Base-by-base conservation (phyloP, 2,797 vertebrate genomes). In the Crenichthys baileyi region DNA sequence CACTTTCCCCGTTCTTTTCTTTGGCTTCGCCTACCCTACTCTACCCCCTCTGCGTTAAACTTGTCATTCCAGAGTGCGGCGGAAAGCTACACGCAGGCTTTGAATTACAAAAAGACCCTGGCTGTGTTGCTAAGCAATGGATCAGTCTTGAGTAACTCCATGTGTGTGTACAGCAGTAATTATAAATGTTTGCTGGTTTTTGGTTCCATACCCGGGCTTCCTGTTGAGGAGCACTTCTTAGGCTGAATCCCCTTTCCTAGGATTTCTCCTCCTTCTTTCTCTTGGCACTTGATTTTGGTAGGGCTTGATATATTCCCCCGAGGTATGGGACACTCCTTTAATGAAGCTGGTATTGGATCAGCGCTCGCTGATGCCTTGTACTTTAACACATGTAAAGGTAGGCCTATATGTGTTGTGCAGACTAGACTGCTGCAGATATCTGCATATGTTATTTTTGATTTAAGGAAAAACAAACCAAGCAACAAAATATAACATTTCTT, bases 11-110 rank as follows among this genome's bases (percentile, higher is more conserved):
- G 53, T 85, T 84, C 76, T 80, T 77, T 85, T 88, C 85, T 56
- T 77, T 67, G 31, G 36, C 63, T 67, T 24, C 63, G 16, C 18
- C 18, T 12, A 67, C 56, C 15, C 87, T 83, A 70, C 90, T 84
- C 89, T 87, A 88, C 87, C 91, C 84, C 90, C 86, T 87, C 94
- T 92, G 92, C 86, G 92, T 96, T 96, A 95, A 96, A 96, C 96
- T 95, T 95, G 94, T 95, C 95, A 96, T 97, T 96, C 96, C 95
- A 89, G 95, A 96, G 95, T 88, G 85, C 92, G 93, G 95, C 95
- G 96, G 95, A 96, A 96, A 95, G 95, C 95, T 94, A 95, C 94
- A 96, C 96, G 97, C 96, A 97, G 96, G 95, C 94, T 88, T 89
- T 94, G 96, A 95, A 96, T 97, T 95, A 96, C 96, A 96, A 96